Conservation (phyloP, 2,797 vertebrate species). For the Notoglanidium macrostoma region DNA sequence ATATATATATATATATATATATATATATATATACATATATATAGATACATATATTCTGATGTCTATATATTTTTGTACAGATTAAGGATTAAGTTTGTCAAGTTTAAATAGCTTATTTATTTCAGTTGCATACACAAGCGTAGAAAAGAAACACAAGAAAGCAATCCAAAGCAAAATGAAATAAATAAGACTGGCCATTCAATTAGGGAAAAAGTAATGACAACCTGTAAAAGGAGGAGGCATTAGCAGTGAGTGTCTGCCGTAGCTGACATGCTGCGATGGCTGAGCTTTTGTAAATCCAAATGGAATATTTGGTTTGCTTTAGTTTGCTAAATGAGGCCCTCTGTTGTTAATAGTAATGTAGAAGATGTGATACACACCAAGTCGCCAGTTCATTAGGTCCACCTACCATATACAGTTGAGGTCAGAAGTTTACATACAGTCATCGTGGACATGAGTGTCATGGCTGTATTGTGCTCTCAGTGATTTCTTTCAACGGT, state of each 20-base stretch:
- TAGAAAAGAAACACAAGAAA: no score
- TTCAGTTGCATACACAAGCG: not conserved
- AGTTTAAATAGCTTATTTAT: not conserved
- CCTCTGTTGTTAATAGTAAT: not conserved
- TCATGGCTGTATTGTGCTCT: no score
- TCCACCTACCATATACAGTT: not conserved
- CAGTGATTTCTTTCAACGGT: no score
- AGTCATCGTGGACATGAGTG: no score
- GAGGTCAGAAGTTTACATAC: not conserved
- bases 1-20: not conserved
- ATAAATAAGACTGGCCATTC: not conserved
- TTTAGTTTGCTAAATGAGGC: not conserved
- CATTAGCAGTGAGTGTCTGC: not conserved
- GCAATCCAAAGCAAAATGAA: not conserved
- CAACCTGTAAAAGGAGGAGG: not conserved
- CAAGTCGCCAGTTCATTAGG: slow-evolving; percentile 19
- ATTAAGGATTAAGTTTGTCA: not conserved
- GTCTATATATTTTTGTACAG: not conserved
- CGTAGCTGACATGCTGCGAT: not conserved
- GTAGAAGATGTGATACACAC: not conserved
- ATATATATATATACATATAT: not conserved
- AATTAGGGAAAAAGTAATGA: not conserved
- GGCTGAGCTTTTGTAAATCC: not conserved
- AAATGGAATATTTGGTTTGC: not conserved
- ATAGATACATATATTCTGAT: no score